These are phyloP conservation scores for Dasyprocta punctata DNA, from an alignment of 2,113 vertebrate species.

Conservation along the genomic window DNA sequence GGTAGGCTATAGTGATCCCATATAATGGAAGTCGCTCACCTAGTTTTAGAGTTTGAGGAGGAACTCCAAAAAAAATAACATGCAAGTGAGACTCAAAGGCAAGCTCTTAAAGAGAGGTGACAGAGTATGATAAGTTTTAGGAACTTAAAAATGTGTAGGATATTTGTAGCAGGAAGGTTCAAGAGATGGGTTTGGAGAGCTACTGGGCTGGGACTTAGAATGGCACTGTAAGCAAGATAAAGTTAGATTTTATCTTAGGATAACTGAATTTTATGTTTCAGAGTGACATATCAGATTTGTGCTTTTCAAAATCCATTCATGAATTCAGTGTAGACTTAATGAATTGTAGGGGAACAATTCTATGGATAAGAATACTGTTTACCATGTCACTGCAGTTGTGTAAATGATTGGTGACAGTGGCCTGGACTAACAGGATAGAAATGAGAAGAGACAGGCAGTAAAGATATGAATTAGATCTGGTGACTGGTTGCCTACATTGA, in stretches of 20 bases:
- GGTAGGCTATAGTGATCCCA: not conserved
- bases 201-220: not conserved
- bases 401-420: not conserved
- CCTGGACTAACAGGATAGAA: not conserved
- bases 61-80: not conserved
- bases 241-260: not conserved
- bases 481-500: not conserved
- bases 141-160: not conserved
- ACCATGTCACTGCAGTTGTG: not conserved
- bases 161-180: not conserved
- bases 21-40: not conserved
- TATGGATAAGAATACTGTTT: not conserved
- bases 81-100: not conserved
- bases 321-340: not conserved
- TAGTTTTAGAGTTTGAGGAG: not conserved
- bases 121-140: not conserved
- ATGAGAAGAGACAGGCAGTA: not conserved
- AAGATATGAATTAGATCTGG: not conserved
- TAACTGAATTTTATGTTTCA: not conserved
- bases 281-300: not conserved
- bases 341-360: not conserved
- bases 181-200: not conserved
- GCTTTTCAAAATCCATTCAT: not conserved
- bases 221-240: not conserved
- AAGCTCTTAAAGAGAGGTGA: not conserved